Conservation (phyloP, 2,113 vertebrate species). For the Antechinus stuartii region DNA sequence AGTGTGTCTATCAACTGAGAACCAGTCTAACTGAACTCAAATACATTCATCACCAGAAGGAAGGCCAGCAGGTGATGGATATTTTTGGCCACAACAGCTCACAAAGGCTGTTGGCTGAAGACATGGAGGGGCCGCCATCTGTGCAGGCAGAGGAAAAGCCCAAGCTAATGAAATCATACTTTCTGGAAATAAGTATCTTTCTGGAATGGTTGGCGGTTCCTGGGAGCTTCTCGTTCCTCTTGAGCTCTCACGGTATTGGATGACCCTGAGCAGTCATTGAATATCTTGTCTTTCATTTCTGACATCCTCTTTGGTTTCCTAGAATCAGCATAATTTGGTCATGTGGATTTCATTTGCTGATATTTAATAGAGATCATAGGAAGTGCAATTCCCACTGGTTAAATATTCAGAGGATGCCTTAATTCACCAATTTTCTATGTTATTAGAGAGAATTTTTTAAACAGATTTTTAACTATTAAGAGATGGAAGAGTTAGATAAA, state of each 20-base stretch:
- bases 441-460: neutral
- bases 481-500: neutral
- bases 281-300: neutral
- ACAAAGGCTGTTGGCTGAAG: conserved; percentile 1
- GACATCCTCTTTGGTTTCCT: neutral
- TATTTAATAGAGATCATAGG: neutral
- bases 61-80: conserved; percentile 2
- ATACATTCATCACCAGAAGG: neutral
- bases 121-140: neutral
- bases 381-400: neutral
- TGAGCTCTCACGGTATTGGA: conserved; percentile 1
- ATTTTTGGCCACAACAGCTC: neutral
- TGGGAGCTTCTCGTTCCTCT: neutral
- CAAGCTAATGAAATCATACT: neutral
- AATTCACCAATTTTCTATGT: neutral
- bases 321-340: neutral
- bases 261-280: neutral
- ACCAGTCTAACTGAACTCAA: neutral
- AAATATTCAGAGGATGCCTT: neutral
- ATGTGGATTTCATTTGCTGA: neutral
- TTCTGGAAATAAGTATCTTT: neutral
- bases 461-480: neutral
- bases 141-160: neutral
- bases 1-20: neutral
- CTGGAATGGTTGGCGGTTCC: neutral